Conservation (phyloP, 2,888 invertebrate genomes). For the Choreutis nemorana region DNA sequence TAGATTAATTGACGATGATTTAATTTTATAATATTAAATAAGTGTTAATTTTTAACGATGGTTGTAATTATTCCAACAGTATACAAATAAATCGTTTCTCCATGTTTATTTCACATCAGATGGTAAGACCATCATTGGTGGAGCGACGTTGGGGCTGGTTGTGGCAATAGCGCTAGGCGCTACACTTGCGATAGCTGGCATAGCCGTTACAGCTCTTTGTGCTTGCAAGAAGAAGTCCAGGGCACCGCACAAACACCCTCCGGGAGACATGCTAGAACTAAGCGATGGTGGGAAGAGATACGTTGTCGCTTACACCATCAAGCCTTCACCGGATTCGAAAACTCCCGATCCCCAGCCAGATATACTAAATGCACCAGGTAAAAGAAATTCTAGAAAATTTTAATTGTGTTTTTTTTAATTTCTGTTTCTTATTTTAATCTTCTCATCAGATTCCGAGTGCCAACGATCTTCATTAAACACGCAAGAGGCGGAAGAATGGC, state of each 20-base stretch:
- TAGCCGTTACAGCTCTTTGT: constrained; percentile 38
- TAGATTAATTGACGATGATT: too few species aligned
- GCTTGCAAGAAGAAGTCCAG: constrained; percentile 36
- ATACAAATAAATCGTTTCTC: too few species aligned
- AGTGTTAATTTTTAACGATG: too few species aligned
- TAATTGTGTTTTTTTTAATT: constrained; percentile 1
- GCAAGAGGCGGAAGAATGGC: constrained; percentile 52
- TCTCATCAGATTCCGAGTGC: constrained; percentile 34
- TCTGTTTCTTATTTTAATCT: background rate
- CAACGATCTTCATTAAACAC: too few species aligned
- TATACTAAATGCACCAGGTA: constrained; percentile 79
- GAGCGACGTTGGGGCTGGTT: constrained; percentile 74
- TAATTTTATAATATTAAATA: too few species aligned
- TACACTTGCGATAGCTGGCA: constrained; percentile 36
- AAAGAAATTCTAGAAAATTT: background rate
- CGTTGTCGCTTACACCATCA: constrained; percentile 86
- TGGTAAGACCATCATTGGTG: constrained; percentile 73
- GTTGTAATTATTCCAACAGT: too few species aligned
- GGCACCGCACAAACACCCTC: constrained; percentile 51
- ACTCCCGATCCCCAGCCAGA: constrained; percentile 78
- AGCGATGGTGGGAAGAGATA: constrained; percentile 85
- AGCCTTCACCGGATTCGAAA: constrained; percentile 66
- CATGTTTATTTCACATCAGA: too few species aligned
- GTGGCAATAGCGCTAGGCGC: constrained; percentile 45
- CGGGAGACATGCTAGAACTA: constrained; percentile 66